A percentile compares a stretch with the other conserved stretches of the same genome.
Evolutionary conservation across 2,888 invertebrate species (phyloP).

Genomic region (Odiellus spinosus): DNA sequence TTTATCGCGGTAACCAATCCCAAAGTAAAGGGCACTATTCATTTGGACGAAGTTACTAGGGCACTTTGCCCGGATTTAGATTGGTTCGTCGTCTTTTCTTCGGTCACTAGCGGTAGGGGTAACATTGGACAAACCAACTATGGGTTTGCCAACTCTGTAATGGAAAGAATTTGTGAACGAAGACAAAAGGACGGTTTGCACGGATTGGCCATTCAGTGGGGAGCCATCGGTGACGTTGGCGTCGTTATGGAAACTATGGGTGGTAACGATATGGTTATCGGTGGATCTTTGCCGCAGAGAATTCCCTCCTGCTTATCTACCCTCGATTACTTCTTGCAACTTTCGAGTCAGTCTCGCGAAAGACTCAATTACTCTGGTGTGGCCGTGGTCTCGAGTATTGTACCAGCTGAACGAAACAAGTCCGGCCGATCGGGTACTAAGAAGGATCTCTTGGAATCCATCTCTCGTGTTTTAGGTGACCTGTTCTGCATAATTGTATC

Average conservation of each 20-base stretch:
- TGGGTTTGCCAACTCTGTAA: constrained; percentile 86
- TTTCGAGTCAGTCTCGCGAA: constrained; percentile 39
- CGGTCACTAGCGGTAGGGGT: constrained; percentile 89
- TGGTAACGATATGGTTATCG: constrained; percentile 73
- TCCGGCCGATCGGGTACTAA: no score
- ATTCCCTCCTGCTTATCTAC: constrained; percentile 81
- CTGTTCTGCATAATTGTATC: no score
- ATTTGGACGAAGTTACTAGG: constrained; percentile 64
- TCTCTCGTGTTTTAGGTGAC: no score
- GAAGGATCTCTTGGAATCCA: no score
- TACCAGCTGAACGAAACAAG: constrained; percentile 58
- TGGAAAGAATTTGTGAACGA: constrained; percentile 86
- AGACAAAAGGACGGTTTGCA: constrained; percentile 69
- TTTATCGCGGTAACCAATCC: constrained; percentile 66
- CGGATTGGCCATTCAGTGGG: constrained; percentile 91
- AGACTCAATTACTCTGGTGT: constrained; percentile 44
- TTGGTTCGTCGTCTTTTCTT: constrained; percentile 91
- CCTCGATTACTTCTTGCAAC: constrained; percentile 77
- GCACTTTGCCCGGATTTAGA: constrained; percentile 57
- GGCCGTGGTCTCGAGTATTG: constrained; percentile 65
- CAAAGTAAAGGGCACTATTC: constrained; percentile 68
- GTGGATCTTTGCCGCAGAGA: constrained; percentile 89
- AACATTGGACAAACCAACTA: constrained; percentile 95
- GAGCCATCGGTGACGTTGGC: constrained; percentile 95
- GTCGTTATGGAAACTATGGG: constrained; percentile 74